Percentiles rank a stretch among this genome's conserved stretches.
Evolutionary conservation across 2,888 invertebrate genomes (phyloP).

Genomic region (Eugnorisma glareosa): DNA sequence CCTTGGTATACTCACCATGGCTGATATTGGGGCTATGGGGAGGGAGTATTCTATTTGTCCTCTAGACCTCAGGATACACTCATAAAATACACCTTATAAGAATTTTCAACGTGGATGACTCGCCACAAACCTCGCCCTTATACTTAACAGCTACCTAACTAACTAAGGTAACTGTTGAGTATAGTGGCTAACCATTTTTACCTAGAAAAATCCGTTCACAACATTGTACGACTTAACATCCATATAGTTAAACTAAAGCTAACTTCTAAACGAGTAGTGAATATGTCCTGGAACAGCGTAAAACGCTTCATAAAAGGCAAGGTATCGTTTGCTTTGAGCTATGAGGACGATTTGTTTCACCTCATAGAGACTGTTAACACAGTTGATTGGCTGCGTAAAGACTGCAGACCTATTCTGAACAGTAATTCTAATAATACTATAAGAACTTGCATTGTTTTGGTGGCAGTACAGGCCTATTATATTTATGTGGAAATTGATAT

Average conservation of each 20-base stretch:
- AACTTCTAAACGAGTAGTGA: conserved; percentile 73
- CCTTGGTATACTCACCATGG: background rate
- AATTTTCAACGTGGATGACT: background rate
- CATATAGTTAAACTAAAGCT: conserved; percentile 54
- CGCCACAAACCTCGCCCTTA: background rate
- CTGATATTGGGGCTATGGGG: background rate
- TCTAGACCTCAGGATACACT: background rate
- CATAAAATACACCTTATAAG: background rate
- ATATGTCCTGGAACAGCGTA: conserved; percentile 69
- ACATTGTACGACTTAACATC: conserved; percentile 68
- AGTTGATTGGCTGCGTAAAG: conserved; percentile 75
- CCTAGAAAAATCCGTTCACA: conserved; percentile 7
- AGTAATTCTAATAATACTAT: background rate
- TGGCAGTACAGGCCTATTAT: background rate
- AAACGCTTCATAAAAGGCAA: conserved; percentile 82
- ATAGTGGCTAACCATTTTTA: background rate
- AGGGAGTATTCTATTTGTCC: background rate
- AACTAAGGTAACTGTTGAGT: too few species aligned
- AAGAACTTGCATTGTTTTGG: conserved; percentile 22
- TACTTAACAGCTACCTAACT: too few species aligned
- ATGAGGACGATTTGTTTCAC: conserved; percentile 81
- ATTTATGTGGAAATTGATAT: conserved; percentile 9
- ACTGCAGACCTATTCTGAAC: conserved; percentile 37
- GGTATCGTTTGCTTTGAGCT: conserved; percentile 75
- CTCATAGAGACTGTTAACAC: conserved; percentile 72